A percentile compares a stretch with the other conserved stretches of the same genome.
Evolutionary conservation across 2,797 vertebrate genomes (phyloP).

Genomic region (Lepilemur septentrionalis): DNA sequence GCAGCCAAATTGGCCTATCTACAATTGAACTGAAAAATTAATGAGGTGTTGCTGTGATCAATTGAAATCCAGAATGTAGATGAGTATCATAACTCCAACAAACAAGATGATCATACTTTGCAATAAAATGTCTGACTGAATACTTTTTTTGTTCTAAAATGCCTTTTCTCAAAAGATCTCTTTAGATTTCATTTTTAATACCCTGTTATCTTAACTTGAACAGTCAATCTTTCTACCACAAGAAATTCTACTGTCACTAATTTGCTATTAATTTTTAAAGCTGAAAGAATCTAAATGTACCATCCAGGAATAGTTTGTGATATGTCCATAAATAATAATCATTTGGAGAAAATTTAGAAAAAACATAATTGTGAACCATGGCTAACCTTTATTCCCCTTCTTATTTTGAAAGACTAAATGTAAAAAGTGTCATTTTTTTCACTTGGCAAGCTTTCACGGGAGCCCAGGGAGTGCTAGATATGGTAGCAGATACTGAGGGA

Average conservation of each 20-base stretch:
- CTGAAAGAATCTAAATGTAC: neutral
- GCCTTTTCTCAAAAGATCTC: constrained; percentile 12
- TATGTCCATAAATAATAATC: neutral
- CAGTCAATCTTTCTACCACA: neutral
- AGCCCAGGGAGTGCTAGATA: neutral
- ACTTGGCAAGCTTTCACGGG: neutral
- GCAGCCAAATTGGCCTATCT: constrained; percentile 26
- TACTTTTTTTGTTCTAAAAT: constrained; percentile 28
- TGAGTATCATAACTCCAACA: constrained; percentile 19
- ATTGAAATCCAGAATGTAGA: neutral
- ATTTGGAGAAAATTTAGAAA: neutral
- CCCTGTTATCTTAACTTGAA: neutral
- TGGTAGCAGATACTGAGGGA: too few relatives aligned
- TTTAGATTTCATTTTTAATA: constrained; percentile 20
- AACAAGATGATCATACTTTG: neutral
- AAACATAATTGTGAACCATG: neutral
- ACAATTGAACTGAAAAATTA: constrained; percentile 42
- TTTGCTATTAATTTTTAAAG: constrained; percentile 33
- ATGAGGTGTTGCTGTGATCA: constrained; percentile 35
- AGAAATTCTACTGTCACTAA: constrained; percentile 27
- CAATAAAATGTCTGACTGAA: neutral
- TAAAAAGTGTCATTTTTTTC: neutral
- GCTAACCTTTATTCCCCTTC: neutral
- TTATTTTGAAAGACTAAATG: neutral
- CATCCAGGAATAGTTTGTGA: neutral